Evolutionary conservation across 37 sponge, comb jelly and placozoan genomes (phyloP).

Genomic region (Tethya wilhelma): DNA sequence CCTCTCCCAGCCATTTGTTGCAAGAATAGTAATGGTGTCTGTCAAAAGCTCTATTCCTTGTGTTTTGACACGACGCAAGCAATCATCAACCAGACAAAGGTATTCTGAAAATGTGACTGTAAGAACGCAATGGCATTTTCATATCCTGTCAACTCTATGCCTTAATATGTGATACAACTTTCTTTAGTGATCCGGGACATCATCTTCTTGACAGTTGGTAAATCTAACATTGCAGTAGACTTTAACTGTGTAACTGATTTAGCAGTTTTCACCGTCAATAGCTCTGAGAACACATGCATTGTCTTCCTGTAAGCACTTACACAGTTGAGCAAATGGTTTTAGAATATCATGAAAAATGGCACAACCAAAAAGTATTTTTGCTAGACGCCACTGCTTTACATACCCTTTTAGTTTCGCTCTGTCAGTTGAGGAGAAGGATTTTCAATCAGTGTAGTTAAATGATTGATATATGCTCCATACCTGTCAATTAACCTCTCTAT

Average conservation of each 20-base stretch:
- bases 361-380: conserved; percentile 69
- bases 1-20: conserved; percentile 78
- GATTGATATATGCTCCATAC: conserved; percentile 71
- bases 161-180: conserved; percentile 33
- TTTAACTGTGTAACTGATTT: conserved; percentile 42
- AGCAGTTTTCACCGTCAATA: conserved; percentile 61
- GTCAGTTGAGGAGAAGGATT: conserved; percentile 50
- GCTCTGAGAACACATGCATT: conserved; percentile 59
- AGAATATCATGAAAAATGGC: conserved; percentile 78
- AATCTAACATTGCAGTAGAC: conserved; percentile 31
- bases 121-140: conserved; percentile 10
- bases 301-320: conserved; percentile 63
- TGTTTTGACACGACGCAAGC: conserved; percentile 46
- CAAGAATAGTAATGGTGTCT: conserved; percentile 54
- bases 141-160: conserved; percentile 20
- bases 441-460: conserved; percentile 54
- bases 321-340: conserved; percentile 50
- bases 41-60: conserved; percentile 48
- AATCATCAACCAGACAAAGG: conserved; percentile 27
- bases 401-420: conserved; percentile 54
- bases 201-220: conserved; percentile 70
- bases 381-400: conserved; percentile 51
- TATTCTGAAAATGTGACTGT: conserved; percentile 1
- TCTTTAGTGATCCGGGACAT: conserved; percentile 26
- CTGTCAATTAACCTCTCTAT: conserved; percentile 48